Base-by-base conservation (phyloP, 2,113 vertebrate species). In the Colinus virginianus region DNA sequence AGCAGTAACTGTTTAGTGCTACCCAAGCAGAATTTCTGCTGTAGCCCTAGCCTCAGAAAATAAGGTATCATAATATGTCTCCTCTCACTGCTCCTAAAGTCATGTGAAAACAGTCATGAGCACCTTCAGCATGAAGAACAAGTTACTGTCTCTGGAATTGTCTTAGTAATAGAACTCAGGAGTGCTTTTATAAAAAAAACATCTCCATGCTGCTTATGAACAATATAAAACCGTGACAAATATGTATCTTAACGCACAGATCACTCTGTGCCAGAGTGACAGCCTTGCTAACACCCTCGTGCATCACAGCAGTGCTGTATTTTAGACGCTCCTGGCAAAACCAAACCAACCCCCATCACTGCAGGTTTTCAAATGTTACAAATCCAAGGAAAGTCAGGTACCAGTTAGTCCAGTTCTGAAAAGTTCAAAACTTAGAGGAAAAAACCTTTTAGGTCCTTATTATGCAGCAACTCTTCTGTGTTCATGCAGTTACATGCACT, bases 231-330 rank as follows among this genome's bases (percentile, higher is more conserved):
- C 36, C 36, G 8, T 36, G 36, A 36, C 36, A 20, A 9, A 6
- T 17, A 3, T 0, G 0, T 30, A 8, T 17, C 17, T 10, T 9
- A 5, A 5, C 0, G 1, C 6, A 2, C 9, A 7, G 23, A 23
- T 42, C 1, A 5, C 10, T 5, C 12, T 0, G 25, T 28, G 0
- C 1, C 6, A 40, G 42, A 21, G 36, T 66, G 45, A 17, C 19
- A 13, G 18, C 38, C 40, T 6, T 4, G 2, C 16, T 75, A 28
- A 15, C 11, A 8, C 25, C 56, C 6, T 1, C 8, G 4, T 22
- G 28, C 21, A 8, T 16, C 23, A 59, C 23, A 25, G 69, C 61
- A 26, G 13, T 2, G 2, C 15, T 7, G 11, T 30, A 56, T 6
- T 64, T 30, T 32, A n/a, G 30, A 58, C 6, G 16, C 53, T 56